A percentile compares a stretch with the other conserved stretches of the same genome.
phyloP scores from a whole-genome alignment of 2,113 vertebrate genomes.

The Tonatia bakeri region DNA sequence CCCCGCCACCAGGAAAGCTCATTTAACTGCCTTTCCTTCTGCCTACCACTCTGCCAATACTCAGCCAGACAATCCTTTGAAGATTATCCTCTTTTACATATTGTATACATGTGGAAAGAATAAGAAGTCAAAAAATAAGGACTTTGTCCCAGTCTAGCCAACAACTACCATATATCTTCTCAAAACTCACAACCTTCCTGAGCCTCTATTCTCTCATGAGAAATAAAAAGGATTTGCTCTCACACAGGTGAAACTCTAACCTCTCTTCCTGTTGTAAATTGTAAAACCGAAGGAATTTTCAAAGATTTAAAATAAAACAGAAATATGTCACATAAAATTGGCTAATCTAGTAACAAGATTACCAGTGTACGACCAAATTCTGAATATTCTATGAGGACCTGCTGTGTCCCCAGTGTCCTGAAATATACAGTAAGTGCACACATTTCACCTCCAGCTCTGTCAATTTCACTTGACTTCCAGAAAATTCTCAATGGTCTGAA shows the following conservation, averaged over 20 bases:
- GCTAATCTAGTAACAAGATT: background rate
- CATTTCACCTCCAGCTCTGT: background rate
- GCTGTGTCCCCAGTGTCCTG: background rate
- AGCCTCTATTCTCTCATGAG: background rate
- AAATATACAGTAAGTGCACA: background rate
- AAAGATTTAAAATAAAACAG: background rate
- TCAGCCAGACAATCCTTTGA: background rate
- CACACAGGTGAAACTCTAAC: background rate
- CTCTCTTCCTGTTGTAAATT: background rate
- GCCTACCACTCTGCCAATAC: background rate
- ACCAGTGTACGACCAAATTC: background rate
- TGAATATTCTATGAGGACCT: background rate
- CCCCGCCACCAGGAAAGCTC: background rate
- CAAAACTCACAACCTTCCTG: background rate
- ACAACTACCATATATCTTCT: background rate
- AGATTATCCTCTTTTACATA: background rate
- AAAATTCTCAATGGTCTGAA: background rate
- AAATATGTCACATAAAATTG: background rate
- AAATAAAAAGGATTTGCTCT: conserved; percentile 1
- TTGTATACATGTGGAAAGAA: background rate
- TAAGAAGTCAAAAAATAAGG: background rate
- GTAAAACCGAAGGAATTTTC: background rate
- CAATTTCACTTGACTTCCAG: background rate
- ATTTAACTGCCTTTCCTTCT: background rate
- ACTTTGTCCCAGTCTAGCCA: background rate